These are phyloP conservation scores for Caenorhabditis sp. DNA, from an alignment of 2,888 invertebrate genomes.

Conservation along the genomic window DNA sequence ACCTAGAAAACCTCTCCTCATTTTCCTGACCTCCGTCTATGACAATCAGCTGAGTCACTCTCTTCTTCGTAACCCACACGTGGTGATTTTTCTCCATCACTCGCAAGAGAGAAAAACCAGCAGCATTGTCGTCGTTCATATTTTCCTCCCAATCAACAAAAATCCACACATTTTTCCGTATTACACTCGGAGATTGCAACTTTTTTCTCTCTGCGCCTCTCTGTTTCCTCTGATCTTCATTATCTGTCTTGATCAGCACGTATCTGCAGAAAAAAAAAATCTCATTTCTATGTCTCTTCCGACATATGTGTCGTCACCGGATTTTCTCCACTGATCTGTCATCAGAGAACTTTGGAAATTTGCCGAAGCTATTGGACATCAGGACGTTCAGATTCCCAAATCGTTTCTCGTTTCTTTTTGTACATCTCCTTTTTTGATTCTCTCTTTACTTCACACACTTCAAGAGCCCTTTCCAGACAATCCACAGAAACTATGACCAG, in stretches of 20 bases:
- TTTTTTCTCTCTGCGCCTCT: background rate
- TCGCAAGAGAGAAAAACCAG: no score
- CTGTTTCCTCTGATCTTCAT: slow-evolving; percentile 10
- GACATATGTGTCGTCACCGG: slow-evolving; percentile 10
- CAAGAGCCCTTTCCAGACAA: slow-evolving; percentile 7
- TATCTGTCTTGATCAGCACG: background rate
- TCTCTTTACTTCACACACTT: background rate
- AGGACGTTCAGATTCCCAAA: background rate
- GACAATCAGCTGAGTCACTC: slow-evolving; percentile 14
- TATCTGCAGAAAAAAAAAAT: slow-evolving; percentile 3
- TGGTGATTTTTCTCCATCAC: background rate
- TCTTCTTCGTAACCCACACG: background rate
- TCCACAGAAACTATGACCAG: slow-evolving; percentile 39
- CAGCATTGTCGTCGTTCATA: background rate
- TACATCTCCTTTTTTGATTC: background rate
- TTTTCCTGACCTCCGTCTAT: background rate
- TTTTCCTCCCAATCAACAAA: background rate
- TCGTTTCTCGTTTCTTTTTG: background rate
- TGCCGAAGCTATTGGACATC: no score
- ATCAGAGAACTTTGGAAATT: background rate
- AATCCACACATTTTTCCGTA: slow-evolving; percentile 35
- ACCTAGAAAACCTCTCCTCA: slow-evolving; percentile 17
- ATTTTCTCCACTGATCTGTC: background rate
- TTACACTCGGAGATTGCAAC: slow-evolving; percentile 23
- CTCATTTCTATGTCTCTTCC: background rate